Percentiles rank a stretch among this genome's conserved stretches.
Conservation (phyloP, 2,797 vertebrate genomes). For the Furcifer pardalis region DNA sequence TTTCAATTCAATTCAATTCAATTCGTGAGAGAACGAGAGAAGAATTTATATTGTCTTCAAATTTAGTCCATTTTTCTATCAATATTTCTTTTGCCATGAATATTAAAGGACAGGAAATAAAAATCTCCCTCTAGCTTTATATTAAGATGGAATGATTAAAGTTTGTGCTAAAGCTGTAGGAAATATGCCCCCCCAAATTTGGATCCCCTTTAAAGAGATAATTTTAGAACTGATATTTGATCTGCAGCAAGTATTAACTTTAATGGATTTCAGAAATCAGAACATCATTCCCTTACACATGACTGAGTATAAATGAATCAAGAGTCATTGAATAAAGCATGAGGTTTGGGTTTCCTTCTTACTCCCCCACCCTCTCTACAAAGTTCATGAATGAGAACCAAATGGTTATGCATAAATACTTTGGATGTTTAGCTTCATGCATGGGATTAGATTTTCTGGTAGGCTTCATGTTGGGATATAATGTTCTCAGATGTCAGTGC, state of each 20-base stretch:
- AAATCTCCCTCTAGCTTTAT: conserved; percentile 40
- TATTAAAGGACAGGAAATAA: conserved; percentile 36
- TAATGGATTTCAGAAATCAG: background rate
- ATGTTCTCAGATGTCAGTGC: background rate
- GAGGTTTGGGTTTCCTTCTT: conserved; percentile 6
- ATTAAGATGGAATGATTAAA: conserved; percentile 14
- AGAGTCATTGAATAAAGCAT: conserved; percentile 9
- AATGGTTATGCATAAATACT: background rate
- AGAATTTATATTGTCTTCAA: background rate
- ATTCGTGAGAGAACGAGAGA: too few relatives aligned
- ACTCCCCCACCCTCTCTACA: background rate
- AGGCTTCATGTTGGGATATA: background rate
- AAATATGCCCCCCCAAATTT: background rate
- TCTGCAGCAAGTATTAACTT: conserved; percentile 25
- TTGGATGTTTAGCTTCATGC: background rate
- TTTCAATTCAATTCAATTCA: background rate
- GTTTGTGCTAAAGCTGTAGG: conserved; percentile 2
- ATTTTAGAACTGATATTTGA: conserved; percentile 22
- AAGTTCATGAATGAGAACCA: background rate
- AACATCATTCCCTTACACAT: background rate
- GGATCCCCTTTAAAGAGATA: background rate
- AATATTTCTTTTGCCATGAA: conserved; percentile 46
- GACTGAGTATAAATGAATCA: conserved; percentile 8
- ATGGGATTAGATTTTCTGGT: background rate
- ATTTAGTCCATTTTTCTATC: conserved; percentile 14